Base-by-base conservation (phyloP, 2,113 vertebrate species). In the Actinemys pallida region DNA sequence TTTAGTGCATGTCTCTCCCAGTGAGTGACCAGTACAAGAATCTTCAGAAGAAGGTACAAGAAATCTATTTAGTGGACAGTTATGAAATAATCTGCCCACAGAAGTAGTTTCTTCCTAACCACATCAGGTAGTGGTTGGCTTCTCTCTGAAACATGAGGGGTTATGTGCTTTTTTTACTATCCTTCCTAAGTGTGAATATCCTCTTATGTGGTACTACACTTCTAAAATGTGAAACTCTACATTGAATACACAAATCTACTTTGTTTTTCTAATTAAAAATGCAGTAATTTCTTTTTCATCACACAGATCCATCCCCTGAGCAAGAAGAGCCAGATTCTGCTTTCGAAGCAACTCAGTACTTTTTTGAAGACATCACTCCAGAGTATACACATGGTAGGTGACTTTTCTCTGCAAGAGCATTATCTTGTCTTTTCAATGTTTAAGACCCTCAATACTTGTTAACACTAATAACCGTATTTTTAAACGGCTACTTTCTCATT, bases 321-420 rank as follows among this genome's bases (percentile, higher is more conserved):
- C 99, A 99, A 78, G 99, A 99, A 22, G 99, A 99, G 78, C 99
- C 99, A 0, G 99, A 99, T 96, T 99, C 99, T 22, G 99, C 99
- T 54, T 99, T 99, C 87, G 99, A 99, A 98, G 99, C 99, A 25
- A 99, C 99, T 35, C 99, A 99, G 95, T 99, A 99, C 97, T 99
- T 99, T 97, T 99, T 99, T 98, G 99, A 99, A 98, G 99, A 99
- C 95, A 99, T 99, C 94, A 99, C 99, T 39, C 99, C 99, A 12
- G 99, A 99, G 81, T 99, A 99, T 29, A 99, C 99, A 5, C 98
- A 99, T 1, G 99, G 99, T 99, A 98, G 81, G 98, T 72, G 90
- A 35, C 62, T 53, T 54, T 85, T 35, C 17, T 75, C 85, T 0
- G 7, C 52, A 14, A 47, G 3, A 20, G 0, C 31, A 14, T 11